Evolutionary conservation across 1,140 invertebrate species (phyloP).

Genomic region (Kradibia gibbosae): DNA sequence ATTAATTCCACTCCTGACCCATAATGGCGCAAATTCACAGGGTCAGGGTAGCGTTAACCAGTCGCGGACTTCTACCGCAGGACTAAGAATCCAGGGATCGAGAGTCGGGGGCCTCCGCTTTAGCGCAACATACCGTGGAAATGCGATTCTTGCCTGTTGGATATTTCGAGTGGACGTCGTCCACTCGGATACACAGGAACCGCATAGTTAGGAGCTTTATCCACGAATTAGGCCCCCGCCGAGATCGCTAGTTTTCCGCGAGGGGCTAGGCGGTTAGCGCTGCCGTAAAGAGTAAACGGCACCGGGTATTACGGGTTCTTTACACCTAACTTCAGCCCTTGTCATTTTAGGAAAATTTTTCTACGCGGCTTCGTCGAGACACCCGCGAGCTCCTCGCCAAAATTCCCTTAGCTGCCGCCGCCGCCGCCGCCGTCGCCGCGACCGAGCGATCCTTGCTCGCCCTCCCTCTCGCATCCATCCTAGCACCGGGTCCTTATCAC

Average conservation of each 20-base stretch:
- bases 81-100: too few relatives aligned
- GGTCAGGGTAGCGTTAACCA: not conserved
- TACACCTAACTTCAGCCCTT: not conserved
- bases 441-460: too few relatives aligned
- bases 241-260: not conserved
- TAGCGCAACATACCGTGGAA: not conserved
- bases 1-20: not conserved
- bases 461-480: not conserved
- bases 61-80: too few relatives aligned
- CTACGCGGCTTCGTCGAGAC: not conserved
- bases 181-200: not conserved
- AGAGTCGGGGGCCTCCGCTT: too few relatives aligned
- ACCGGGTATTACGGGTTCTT: constrained; percentile 5
- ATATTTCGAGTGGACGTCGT: not conserved
- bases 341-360: not conserved
- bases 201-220: constrained; percentile 13
- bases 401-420: too few relatives aligned
- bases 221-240: not conserved
- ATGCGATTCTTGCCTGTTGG: not conserved
- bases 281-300: constrained; percentile 38
- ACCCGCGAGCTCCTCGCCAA: too few relatives aligned
- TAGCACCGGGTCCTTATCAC: not conserved
- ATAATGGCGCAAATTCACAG: not conserved
- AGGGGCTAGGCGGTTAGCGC: not conserved
- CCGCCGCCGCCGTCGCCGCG: not conserved